Conservation (phyloP, 2,888 invertebrate genomes). For the Ichneumon xanthorius region DNA sequence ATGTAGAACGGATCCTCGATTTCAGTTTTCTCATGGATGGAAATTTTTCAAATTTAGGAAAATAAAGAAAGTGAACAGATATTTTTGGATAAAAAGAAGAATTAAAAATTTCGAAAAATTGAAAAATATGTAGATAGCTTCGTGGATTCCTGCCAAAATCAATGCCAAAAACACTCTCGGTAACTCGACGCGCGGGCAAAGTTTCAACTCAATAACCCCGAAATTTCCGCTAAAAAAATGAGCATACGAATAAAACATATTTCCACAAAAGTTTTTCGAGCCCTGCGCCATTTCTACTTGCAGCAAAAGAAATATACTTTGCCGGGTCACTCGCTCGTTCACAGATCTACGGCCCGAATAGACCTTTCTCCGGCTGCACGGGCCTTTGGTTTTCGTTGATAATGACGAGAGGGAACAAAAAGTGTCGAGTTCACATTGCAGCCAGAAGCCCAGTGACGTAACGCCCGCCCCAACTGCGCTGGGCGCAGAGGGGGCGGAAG, state of each 20-base stretch:
- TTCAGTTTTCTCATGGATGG: neutral
- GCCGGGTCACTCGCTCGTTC: slow-evolving; percentile 28
- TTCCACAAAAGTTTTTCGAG: slow-evolving; percentile 29
- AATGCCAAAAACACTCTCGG: neutral
- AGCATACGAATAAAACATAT: slow-evolving; percentile 21
- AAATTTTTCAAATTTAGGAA: neutral
- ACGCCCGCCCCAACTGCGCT: slow-evolving; percentile 12
- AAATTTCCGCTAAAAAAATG: slow-evolving; percentile 24
- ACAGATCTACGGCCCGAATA: slow-evolving; percentile 20
- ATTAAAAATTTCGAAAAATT: too few relatives aligned
- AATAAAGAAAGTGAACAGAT: neutral
- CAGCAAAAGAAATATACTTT: slow-evolving; percentile 21
- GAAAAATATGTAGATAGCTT: too few relatives aligned
- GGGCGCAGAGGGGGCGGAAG: slow-evolving; percentile 54
- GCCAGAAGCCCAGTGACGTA: slow-evolving; percentile 53
- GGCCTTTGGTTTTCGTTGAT: slow-evolving; percentile 52
- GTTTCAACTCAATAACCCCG: neutral
- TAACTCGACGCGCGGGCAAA: too few relatives aligned
- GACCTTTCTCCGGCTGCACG: slow-evolving; percentile 20
- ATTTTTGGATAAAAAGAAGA: neutral
- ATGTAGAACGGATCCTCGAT: neutral
- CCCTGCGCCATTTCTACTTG: neutral
- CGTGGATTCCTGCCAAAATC: neutral
- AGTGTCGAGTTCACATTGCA: slow-evolving; percentile 56
- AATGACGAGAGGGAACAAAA: slow-evolving; percentile 58